A percentile compares a stretch with the other conserved stretches of the same genome.
Conservation (phyloP, 2,797 vertebrate species). For the Morus bassanus region DNA sequence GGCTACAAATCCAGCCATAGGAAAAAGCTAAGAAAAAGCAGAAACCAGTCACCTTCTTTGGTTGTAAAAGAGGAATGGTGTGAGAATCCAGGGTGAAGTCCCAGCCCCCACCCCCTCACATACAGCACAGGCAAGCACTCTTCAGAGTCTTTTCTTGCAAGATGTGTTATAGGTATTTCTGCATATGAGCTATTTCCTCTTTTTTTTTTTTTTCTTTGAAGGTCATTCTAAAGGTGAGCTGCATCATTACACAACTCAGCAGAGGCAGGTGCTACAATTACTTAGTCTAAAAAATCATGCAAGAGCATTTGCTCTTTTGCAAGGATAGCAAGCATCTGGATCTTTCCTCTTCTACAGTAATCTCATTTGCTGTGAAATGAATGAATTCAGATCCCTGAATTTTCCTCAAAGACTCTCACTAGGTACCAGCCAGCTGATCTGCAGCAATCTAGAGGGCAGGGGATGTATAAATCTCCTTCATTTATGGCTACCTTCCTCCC, state of each 20-base stretch:
- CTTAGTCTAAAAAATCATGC: neutral
- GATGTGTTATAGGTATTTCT: conserved; percentile 21
- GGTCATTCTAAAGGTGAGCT: conserved; percentile 35
- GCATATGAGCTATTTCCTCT: conserved; percentile 22
- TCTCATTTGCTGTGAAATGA: conserved; percentile 20
- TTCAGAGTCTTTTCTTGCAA: neutral
- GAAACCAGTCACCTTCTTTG: conserved; percentile 57
- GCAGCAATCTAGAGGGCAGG: neutral
- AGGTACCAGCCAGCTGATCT: neutral
- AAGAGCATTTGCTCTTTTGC: neutral
- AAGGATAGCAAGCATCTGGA: conserved; percentile 1
- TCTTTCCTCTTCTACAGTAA: neutral
- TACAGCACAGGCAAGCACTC: neutral
- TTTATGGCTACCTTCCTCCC: neutral
- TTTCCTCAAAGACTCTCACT: neutral
- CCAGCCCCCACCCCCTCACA: neutral
- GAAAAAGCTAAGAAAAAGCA: conserved; percentile 60
- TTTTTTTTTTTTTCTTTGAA: neutral
- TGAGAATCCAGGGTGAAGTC: conserved; percentile 31
- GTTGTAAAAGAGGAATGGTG: conserved; percentile 67
- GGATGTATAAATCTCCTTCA: neutral
- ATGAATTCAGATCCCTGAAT: neutral
- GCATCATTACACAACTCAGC: neutral
- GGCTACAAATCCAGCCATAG: neutral
- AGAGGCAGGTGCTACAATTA: conserved; percentile 39